These are phyloP conservation scores for Drosophila neocordata DNA, from an alignment of 1,140 invertebrate genomes.

Conservation along the genomic window DNA sequence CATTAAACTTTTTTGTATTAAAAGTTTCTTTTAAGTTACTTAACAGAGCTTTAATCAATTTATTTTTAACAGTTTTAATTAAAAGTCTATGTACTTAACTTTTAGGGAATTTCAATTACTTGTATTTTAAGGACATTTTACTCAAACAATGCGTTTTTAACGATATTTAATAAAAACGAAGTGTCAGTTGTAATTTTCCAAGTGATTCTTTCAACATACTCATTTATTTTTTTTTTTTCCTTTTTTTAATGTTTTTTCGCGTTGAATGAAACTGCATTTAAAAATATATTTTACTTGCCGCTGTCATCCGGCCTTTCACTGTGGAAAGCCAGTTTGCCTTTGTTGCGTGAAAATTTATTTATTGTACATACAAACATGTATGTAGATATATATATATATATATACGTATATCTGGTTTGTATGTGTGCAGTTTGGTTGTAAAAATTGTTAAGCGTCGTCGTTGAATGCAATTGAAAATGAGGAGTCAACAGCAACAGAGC, in stretches of 20 bases:
- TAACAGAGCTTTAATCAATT: too few species aligned
- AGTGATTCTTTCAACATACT: conserved; percentile 19
- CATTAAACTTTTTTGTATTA: too few species aligned
- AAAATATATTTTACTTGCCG: conserved; percentile 53
- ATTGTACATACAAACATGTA: conserved; percentile 1
- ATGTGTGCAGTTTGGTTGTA: conserved; percentile 55
- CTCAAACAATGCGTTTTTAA: not conserved
- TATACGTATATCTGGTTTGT: conserved; percentile 20
- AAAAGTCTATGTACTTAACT: not conserved
- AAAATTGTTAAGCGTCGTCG: conserved; percentile 68
- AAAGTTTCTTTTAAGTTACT: too few species aligned
- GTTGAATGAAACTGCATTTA: conserved; percentile 48
- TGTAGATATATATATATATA: not conserved
- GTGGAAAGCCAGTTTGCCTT: conserved; percentile 35
- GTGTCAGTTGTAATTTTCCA: conserved; percentile 39
- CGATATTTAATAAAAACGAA: conserved; percentile 8
- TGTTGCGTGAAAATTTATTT: conserved; percentile 75
- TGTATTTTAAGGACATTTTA: conserved; percentile 3
- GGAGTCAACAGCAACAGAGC: conserved; percentile 35
- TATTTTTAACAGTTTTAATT: not conserved
- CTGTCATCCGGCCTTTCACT: conserved; percentile 21
- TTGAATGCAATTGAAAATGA: conserved; percentile 70
- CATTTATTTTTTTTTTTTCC: conserved; percentile 38
- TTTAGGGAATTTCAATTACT: conserved; percentile 2
- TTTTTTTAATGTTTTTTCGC: too few species aligned